phyloP scores from a whole-genome alignment of 2,888 invertebrate genomes.

The Abscondita cerata region DNA sequence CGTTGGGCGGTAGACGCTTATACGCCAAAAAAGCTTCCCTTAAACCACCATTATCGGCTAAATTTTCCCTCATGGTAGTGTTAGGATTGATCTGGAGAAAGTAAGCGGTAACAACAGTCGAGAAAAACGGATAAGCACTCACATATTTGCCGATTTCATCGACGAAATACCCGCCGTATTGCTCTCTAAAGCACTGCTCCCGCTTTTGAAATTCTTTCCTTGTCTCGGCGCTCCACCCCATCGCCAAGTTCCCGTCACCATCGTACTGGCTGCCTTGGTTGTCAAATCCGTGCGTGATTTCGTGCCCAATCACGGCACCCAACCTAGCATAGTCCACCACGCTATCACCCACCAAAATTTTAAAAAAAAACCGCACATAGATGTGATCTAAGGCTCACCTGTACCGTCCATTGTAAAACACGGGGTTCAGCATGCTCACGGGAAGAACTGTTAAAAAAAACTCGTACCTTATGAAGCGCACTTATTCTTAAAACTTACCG shows the following conservation, averaged over 20 bases:
- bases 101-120: too few relatives aligned
- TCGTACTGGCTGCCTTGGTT: slow-evolving; percentile 59
- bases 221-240: slow-evolving; percentile 55
- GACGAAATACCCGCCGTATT: slow-evolving; percentile 57
- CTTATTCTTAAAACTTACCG: slow-evolving; percentile 54
- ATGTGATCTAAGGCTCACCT: too few relatives aligned
- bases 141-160: slow-evolving; percentile 52
- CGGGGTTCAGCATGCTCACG: slow-evolving; percentile 51
- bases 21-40: slow-evolving; percentile 53
- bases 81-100: slow-evolving; percentile 62
- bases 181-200: slow-evolving; percentile 57
- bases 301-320: slow-evolving; percentile 65
- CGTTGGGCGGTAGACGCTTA: slow-evolving; percentile 38
- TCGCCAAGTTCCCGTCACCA: slow-evolving; percentile 61
- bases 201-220: slow-evolving; percentile 49
- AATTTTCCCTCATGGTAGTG: slow-evolving; percentile 59
- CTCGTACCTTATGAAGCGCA: too few relatives aligned
- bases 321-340: slow-evolving; percentile 64
- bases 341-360: slow-evolving; percentile 42
- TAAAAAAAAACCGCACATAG: too few relatives aligned
- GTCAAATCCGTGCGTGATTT: slow-evolving; percentile 64
- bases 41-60: slow-evolving; percentile 58
- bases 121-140: slow-evolving; percentile 35
- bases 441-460: slow-evolving; percentile 50
- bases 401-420: slow-evolving; percentile 50